Evolutionary conservation across 2,888 invertebrate species (phyloP), one percentile per base, ranked within the genome.

Genomic region (Nomada fabriciana): DNA sequence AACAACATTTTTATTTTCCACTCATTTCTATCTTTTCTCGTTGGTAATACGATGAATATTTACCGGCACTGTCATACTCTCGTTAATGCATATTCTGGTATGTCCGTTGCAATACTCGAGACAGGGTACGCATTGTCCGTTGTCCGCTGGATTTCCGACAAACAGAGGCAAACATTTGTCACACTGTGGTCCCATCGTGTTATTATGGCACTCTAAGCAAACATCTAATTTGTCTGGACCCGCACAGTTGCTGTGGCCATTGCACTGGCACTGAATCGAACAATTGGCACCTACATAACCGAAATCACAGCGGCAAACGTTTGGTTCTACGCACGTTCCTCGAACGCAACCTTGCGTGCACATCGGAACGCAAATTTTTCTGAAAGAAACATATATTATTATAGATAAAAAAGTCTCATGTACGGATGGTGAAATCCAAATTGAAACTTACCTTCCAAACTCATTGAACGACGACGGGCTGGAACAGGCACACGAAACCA

Each of bases 281-380:
- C 99, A 99, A 94, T 98, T 98, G 87, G 97, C 96, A 72, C 99
- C 98, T 36, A 99, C 98, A 94, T 97, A 99, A 76, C 98, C 98
- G 94, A 99, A 99, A 94, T 98, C 97, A 93, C 99, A 99, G 83
- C 96, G 95, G 91, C 99, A 98, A 79, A 96, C 95, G 91, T 98
- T 96, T 69, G 98, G 98, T 90, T 97, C 96, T 25, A 97, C 94
- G 93, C 98, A 98, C 23, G 95, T 95, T 86, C 98, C 98, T 91
- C 98, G 96, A 59, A 98, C 97, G 94, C 98, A 98, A 70, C 98
- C 98, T 94, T 97, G 97, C 42, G 95, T 94, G 94, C 98, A 98
- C 90, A 97, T 97, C 0, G 98, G 97, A 86, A 96, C 95, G 94
- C 98, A 98, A 3, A 89, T 91, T 65, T 93, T 93, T 76, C 93